Evolutionary conservation across 1,140 invertebrate species (phyloP).

Genomic region (Panulirus ornatus): DNA sequence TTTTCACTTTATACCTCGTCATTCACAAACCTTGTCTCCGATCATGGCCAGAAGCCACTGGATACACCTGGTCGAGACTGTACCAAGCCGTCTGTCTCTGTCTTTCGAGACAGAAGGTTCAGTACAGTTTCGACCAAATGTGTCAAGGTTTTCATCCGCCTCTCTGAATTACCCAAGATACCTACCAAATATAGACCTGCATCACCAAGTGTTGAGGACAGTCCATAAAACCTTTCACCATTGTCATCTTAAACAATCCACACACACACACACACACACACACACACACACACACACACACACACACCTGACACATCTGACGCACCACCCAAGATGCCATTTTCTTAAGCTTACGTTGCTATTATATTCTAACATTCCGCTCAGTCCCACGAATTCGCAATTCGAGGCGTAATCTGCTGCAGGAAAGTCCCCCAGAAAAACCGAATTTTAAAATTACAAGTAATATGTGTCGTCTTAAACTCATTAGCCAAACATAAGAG

Average conservation of each 20-base stretch:
- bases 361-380: neutral
- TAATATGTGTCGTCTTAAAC: neutral
- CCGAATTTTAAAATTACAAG: conserved; percentile 5
- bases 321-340: neutral
- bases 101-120: too few species aligned
- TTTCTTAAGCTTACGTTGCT: neutral
- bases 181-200: neutral
- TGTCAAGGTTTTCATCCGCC: neutral
- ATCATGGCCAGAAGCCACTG: neutral
- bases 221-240: neutral
- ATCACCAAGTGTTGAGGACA: neutral
- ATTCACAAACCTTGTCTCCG: neutral
- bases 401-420: neutral
- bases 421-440: neutral
- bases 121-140: neutral
- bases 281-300: conserved; percentile 7
- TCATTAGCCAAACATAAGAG: neutral
- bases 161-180: neutral
- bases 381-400: neutral
- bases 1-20: neutral
- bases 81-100: neutral
- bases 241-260: neutral
- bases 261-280: neutral
- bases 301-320: neutral
- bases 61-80: neutral